Percentiles rank a stretch among this genome's conserved stretches.
phyloP scores from a whole-genome alignment of 2,888 invertebrate species.

The Agonum fuliginosum region DNA sequence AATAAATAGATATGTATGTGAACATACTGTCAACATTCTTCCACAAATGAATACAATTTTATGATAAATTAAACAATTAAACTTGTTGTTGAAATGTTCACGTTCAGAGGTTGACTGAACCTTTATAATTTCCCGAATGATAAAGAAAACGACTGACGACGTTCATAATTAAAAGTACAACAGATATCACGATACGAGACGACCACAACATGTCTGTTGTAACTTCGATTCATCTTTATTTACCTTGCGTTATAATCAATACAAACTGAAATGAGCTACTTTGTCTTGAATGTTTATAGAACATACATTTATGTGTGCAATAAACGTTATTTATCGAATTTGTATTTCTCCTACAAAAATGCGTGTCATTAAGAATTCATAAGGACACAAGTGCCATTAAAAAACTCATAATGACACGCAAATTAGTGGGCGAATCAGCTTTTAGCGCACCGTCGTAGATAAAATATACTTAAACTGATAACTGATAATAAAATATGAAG shows the following conservation, averaged over 20 bases:
- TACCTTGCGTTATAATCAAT: neutral
- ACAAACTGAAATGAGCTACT: too few relatives aligned
- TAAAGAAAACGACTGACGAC: neutral
- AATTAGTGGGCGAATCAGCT: too few relatives aligned
- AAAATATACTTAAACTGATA: too few relatives aligned
- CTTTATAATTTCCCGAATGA: neutral
- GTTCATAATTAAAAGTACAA: constrained; percentile 7
- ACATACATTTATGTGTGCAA: too few relatives aligned
- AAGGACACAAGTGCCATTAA: too few relatives aligned
- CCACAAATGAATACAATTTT: neutral
- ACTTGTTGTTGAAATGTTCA: neutral
- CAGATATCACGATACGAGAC: neutral
- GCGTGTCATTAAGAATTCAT: too few relatives aligned
- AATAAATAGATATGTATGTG: too few relatives aligned
- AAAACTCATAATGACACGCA: too few relatives aligned
- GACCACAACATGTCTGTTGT: neutral
- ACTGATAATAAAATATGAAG: too few relatives aligned
- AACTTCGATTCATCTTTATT: constrained; percentile 7
- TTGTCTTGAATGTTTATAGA: neutral
- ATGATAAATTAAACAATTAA: neutral
- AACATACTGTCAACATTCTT: neutral
- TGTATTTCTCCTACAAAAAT: too few relatives aligned
- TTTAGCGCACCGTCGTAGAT: too few relatives aligned
- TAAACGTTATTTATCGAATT: too few relatives aligned
- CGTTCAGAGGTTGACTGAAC: neutral